A percentile compares a stretch with the other conserved stretches of the same genome.
phyloP scores from a whole-genome alignment of 2,113 vertebrate species.

The Ciconia boyciana region DNA sequence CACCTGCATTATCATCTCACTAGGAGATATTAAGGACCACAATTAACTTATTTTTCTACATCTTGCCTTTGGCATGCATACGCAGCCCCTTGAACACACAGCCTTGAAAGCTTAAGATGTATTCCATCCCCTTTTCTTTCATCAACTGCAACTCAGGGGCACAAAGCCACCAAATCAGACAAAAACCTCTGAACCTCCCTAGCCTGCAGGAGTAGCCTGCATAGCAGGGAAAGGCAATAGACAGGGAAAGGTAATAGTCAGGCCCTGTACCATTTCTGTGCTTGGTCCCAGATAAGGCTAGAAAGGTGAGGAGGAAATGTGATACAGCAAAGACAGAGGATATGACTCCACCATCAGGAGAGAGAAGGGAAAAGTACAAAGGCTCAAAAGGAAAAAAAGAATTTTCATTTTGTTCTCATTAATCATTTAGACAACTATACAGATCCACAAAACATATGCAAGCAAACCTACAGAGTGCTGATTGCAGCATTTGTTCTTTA shows the following conservation, averaged over 20 bases:
- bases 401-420: not conserved
- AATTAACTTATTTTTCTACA: not conserved
- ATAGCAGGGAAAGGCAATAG: not conserved
- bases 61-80: not conserved
- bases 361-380: not conserved
- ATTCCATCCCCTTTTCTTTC: not conserved
- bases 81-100: not conserved
- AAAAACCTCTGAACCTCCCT: not conserved
- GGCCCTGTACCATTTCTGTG: accelerated
- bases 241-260: not conserved
- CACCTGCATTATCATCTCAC: not conserved
- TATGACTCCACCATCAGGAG: slow-evolving; percentile 25
- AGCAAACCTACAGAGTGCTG: not conserved
- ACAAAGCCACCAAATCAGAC: not conserved
- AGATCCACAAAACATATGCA: not conserved
- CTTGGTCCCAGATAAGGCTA: not conserved
- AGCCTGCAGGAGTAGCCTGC: not conserved
- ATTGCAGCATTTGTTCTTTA: not conserved
- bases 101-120: not conserved
- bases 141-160: not conserved
- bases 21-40: not conserved
- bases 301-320: not conserved
- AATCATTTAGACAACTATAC: slow-evolving; percentile 14
- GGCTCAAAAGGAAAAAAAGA: not conserved
- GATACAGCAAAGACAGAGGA: not conserved